These are phyloP conservation scores for Nothobranchius kuhntae DNA, from an alignment of 2,113 vertebrate genomes.

Conservation along the genomic window DNA sequence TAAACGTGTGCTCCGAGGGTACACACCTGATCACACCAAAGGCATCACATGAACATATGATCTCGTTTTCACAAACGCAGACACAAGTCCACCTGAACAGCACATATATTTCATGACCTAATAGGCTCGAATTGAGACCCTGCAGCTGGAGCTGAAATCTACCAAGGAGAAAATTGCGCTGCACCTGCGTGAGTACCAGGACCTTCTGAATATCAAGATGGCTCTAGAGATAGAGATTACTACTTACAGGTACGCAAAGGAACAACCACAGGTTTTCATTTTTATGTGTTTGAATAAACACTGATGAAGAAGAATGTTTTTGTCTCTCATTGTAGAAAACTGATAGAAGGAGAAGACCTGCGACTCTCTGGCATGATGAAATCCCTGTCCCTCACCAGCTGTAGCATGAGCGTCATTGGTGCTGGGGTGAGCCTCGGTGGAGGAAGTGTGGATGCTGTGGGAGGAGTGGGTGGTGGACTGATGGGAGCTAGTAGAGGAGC, in stretches of 20 bases:
- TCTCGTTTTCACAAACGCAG: slow-evolving; percentile 10
- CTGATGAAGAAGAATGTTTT: background rate
- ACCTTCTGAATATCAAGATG: slow-evolving; percentile 82
- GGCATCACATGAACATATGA: background rate
- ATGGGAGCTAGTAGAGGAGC: slow-evolving; percentile 25
- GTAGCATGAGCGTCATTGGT: slow-evolving; percentile 48
- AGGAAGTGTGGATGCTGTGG: slow-evolving; percentile 49
- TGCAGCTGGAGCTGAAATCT: slow-evolving; percentile 71
- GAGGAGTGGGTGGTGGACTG: slow-evolving; percentile 44
- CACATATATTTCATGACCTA: slow-evolving; percentile 4
- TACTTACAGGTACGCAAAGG: slow-evolving; percentile 75
- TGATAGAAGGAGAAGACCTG: slow-evolving; percentile 80
- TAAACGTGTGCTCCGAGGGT: slow-evolving; percentile 16
- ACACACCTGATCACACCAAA: slow-evolving; percentile 24
- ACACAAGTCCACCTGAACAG: background rate
- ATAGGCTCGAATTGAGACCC: slow-evolving; percentile 68
- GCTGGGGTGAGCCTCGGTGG: slow-evolving; percentile 56
- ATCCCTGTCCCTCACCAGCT: slow-evolving; percentile 65
- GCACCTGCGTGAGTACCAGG: slow-evolving; percentile 80
- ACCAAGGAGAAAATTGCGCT: slow-evolving; percentile 77
- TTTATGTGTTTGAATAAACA: background rate
- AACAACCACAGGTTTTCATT: background rate
- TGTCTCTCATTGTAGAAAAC: slow-evolving; percentile 64
- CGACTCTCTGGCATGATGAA: slow-evolving; percentile 73
- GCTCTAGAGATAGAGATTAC: slow-evolving; percentile 81